Evolutionary conservation across 1,140 invertebrate species (phyloP), one percentile per base, ranked within the genome.

Genomic region (Drosophila virilis): DNA sequence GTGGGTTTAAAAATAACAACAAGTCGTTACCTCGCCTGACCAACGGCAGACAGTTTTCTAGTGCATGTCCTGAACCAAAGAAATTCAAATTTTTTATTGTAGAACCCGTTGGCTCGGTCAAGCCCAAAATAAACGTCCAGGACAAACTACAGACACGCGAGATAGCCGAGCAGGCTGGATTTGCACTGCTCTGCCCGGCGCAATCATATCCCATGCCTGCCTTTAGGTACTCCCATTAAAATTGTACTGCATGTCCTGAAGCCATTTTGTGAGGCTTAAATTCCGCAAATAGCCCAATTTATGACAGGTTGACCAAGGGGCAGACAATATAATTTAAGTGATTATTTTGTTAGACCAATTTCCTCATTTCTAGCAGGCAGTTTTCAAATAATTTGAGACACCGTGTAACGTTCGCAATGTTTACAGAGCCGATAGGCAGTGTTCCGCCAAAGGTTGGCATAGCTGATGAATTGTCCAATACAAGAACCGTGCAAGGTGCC

Each of bases 401-500:
- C 9, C 33, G 28, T 60, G 3, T 51, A 62, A 54, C 59, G 61
- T 62, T 54, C 17, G 12, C 9, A 22, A 64, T 64, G 33, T 55
- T 67, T 74, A 32, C 92, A 97, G 96, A 97, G 89, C 96, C 96
- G 15, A 94, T 97, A 75, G 95, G 95, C 90, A 94, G 94, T 79
- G 96, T 96, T 64, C 94, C 94, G 51, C 96, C 96, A 32, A 96
- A 96, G 92, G 94, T 97, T 89, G 95, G 94, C 48, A 94, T 95
- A 61, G 95, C 95, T 60, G 95, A 96, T 92, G 94, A 95, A 90
- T 94, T 95, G 93, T 94, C 95, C 74, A 95, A 94, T 52, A 94
- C 95, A 75, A 92, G 80, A 57, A 55, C 50, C 28, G 67, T 58
- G 3, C 45, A 51, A 0, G 92, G 85, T 17, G 75, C 92, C 54